Conservation (phyloP, 2,888 invertebrate species). For the Euphydryas editha region DNA sequence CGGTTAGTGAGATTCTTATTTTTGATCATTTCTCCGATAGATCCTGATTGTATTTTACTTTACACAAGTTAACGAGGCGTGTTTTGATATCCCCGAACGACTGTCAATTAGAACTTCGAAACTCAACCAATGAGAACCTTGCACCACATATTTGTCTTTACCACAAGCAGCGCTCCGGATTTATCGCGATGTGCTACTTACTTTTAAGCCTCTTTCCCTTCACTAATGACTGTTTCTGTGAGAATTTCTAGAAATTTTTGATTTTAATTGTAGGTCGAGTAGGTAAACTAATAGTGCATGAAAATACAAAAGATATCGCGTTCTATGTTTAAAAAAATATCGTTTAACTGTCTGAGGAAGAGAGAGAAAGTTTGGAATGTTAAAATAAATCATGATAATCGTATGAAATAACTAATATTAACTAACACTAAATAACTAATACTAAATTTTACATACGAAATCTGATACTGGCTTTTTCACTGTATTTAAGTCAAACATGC, state of each 20-base stretch:
- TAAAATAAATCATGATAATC: too few species aligned
- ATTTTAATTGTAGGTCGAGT: background rate
- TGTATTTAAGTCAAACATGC: slow-evolving; percentile 37
- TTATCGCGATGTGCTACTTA: slow-evolving; percentile 55
- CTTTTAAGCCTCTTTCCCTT: slow-evolving; percentile 47
- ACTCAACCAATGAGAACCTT: slow-evolving; percentile 58
- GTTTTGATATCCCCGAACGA: slow-evolving; percentile 60
- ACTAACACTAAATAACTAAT: too few species aligned
- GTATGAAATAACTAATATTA: too few species aligned
- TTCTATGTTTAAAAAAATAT: background rate
- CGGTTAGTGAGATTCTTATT: background rate
- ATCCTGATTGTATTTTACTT: background rate
- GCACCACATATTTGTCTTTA: slow-evolving; percentile 62
- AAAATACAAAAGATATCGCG: background rate
- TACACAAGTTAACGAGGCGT: slow-evolving; percentile 43
- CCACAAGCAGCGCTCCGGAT: slow-evolving; percentile 54
- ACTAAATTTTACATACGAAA: slow-evolving; percentile 20
- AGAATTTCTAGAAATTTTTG: slow-evolving; percentile 4
- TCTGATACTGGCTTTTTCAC: slow-evolving; percentile 52
- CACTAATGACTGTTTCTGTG: slow-evolving; percentile 45
- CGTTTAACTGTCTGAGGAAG: too few species aligned
- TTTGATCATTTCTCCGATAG: slow-evolving; percentile 10
- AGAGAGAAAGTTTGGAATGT: too few species aligned
- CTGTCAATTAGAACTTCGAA: slow-evolving; percentile 75
- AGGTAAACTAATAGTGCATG: background rate